Base-by-base conservation (phyloP, 2,888 invertebrate species). In the Stenolophus ochropezus region DNA sequence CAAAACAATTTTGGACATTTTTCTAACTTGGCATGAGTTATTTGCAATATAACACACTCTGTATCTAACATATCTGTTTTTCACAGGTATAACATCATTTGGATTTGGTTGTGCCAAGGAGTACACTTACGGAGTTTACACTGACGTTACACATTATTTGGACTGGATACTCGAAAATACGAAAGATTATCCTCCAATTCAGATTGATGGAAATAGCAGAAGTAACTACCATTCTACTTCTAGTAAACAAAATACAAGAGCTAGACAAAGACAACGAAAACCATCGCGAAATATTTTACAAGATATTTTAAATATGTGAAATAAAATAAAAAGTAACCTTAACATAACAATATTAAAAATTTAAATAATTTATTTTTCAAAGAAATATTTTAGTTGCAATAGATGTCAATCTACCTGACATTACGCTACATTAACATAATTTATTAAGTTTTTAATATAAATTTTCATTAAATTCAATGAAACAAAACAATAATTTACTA, bases 31-130 rank as follows among this genome's bases (percentile, higher is more conserved):
- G n/a, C n/a, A n/a, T n/a, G n/a, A n/a, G n/a, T n/a, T n/a, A n/a
- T n/a, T n/a, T n/a, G n/a, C n/a, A n/a, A n/a, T n/a, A n/a, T n/a
- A n/a, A n/a, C n/a, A n/a, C n/a, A n/a, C n/a, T n/a, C n/a, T n/a
- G n/a, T n/a, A n/a, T n/a, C n/a, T n/a, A n/a, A n/a, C n/a, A n/a
- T n/a, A n/a, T n/a, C n/a, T 8, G 6, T 42, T 69, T 53, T 84
- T 87, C 86, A 11, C 86, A 93, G 93, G 93, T 71, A 86, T 93
- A 8, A 92, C 93, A 0, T 93, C 93, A 0, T 94, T 93, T 91
- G 93, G 93, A 14, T 92, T 92, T 82, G 92, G 92, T 80, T 94
- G 93, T 86, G 93, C 93, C 8, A 88, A 91, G 84, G 91, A 91
- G 3, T 90, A 90, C 71, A 89, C 88, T 86, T 84, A 90, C 88